These are phyloP conservation scores for Carposina sasakii DNA, from an alignment of 1,140 invertebrate species.

Conservation along the genomic window DNA sequence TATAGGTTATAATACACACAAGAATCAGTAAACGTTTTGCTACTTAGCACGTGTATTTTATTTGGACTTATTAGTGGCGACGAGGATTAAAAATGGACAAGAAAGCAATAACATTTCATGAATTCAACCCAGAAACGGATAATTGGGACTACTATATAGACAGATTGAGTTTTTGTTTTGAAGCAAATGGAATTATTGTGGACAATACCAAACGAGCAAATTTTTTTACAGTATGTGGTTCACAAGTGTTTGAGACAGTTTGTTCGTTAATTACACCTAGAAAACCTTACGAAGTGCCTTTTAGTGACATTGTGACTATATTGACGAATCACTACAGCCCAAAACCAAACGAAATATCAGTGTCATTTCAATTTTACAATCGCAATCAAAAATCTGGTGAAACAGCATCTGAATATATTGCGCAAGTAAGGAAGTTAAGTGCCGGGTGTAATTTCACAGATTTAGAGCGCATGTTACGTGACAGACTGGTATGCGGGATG, in stretches of 20 bases:
- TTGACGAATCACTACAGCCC: conserved; percentile 28
- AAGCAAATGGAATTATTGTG: conserved; percentile 19
- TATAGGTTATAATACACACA: too few relatives aligned
- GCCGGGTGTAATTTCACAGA: conserved; percentile 25
- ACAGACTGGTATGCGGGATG: too few relatives aligned
- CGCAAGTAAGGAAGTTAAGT: conserved; percentile 21
- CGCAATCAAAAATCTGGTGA: conserved; percentile 14
- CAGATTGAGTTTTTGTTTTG: conserved; percentile 24
- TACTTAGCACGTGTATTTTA: too few relatives aligned
- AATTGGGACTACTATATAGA: conserved; percentile 26
- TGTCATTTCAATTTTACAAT: conserved; percentile 22
- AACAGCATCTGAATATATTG: conserved; percentile 18
- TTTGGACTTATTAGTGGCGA: conserved; percentile 17
- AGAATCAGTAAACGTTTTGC: too few relatives aligned
- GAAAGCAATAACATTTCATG: too few relatives aligned
- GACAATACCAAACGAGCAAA: conserved; percentile 20
- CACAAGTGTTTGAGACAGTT: conserved; percentile 24
- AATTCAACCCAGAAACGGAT: too few relatives aligned
- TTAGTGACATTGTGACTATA: conserved; percentile 13
- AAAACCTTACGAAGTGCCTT: conserved; percentile 21
- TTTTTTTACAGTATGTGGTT: conserved; percentile 30
- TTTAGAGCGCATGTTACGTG: conserved; percentile 28
- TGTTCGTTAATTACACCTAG: conserved; percentile 22
- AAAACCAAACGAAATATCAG: conserved; percentile 30
- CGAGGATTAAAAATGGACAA: conserved; percentile 17